Evolutionary conservation across 2,797 vertebrate genomes (phyloP).

Genomic region (Malurus splendens): DNA sequence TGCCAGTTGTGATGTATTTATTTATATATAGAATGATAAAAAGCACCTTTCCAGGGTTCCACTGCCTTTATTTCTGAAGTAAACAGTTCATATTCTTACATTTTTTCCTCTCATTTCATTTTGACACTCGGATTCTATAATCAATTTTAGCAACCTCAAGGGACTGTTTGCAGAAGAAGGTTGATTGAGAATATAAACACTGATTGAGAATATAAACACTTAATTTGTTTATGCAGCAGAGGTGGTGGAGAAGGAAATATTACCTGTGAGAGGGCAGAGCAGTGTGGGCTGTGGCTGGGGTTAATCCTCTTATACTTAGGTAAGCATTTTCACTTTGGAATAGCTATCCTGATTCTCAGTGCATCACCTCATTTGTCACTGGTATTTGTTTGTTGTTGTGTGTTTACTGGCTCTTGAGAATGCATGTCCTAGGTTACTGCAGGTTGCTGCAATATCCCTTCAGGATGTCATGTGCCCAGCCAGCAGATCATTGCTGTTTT

Average conservation of each 20-base stretch:
- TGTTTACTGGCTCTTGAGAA: not conserved
- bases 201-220: not conserved
- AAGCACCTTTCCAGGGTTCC: not conserved
- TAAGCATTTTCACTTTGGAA: not conserved
- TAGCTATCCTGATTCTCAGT: not conserved
- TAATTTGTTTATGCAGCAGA: constrained; percentile 6
- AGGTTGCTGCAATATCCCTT: not conserved
- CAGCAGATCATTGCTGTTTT: not conserved
- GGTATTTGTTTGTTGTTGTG: not conserved
- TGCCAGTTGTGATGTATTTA: not conserved
- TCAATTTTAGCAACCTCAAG: not conserved
- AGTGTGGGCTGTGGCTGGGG: not conserved
- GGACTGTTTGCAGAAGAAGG: not conserved
- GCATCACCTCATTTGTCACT: not conserved
- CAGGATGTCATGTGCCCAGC: not conserved
- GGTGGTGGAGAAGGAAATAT: not conserved
- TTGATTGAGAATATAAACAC: not conserved
- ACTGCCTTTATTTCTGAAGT: not conserved
- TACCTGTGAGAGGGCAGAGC: not conserved
- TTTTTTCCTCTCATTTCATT: not conserved
- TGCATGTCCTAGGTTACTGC: not conserved
- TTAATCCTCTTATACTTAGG: not conserved
- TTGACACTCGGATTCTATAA: not conserved
- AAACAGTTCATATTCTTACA: not conserved
- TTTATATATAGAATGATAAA: not conserved